These are phyloP conservation scores for Nycticebus coucang DNA, from an alignment of 2,113 vertebrate species.

Conservation along the genomic window DNA sequence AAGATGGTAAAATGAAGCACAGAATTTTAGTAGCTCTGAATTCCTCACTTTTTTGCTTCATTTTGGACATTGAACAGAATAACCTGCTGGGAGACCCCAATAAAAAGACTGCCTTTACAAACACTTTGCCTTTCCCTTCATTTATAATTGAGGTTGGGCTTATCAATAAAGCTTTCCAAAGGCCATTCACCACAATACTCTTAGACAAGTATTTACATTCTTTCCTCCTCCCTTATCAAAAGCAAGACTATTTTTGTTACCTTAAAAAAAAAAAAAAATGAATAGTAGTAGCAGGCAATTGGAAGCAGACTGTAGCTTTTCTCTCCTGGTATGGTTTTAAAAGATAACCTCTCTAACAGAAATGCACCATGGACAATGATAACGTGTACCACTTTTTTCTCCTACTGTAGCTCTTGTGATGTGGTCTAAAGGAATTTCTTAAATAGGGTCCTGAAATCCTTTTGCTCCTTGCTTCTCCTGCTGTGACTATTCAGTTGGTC, in stretches of 20 bases:
- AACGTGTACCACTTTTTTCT: constrained; percentile 3
- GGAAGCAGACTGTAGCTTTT: constrained; percentile 58
- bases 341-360: neutral
- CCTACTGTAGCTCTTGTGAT: constrained; percentile 19
- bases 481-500: constrained; percentile 29
- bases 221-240: constrained; percentile 64
- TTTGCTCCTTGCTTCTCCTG: constrained; percentile 52
- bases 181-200: constrained; percentile 57
- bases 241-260: constrained; percentile 62
- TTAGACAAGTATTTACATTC: constrained; percentile 73
- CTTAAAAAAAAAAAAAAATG: constrained; percentile 42
- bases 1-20: constrained; percentile 43
- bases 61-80: constrained; percentile 62
- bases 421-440: constrained; percentile 51
- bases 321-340: constrained; percentile 30
- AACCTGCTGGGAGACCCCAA: constrained; percentile 67
- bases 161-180: constrained; percentile 76
- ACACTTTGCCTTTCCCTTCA: constrained; percentile 72
- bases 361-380: constrained; percentile 37
- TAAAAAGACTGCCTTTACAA: constrained; percentile 69
- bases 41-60: constrained; percentile 61
- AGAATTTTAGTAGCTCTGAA: constrained; percentile 57
- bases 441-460: neutral
- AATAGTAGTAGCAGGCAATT: constrained; percentile 48
- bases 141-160: constrained; percentile 75